A percentile compares a stretch with the other conserved stretches of the same genome.
These are phyloP conservation scores for Acanthosepion pharaonis DNA, from an alignment of 2,888 invertebrate species.

Conservation along the genomic window DNA sequence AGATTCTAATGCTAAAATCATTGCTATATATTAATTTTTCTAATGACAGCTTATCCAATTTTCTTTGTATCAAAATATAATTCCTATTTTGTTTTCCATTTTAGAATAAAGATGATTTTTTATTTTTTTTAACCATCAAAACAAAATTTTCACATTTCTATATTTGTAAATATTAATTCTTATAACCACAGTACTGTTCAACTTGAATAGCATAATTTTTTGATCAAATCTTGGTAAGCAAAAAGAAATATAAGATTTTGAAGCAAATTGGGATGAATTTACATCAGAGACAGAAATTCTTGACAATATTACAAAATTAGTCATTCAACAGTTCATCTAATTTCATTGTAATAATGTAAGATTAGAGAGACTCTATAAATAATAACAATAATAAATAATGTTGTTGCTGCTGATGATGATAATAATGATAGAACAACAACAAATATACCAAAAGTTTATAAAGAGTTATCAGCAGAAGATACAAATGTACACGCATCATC, in stretches of 20 bases:
- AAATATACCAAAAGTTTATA: not conserved
- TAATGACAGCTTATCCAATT: not conserved
- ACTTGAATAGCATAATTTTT: no score
- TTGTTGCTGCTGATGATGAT: no score
- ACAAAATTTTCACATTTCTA: not conserved
- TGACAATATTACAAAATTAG: not conserved
- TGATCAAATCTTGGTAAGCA: not conserved
- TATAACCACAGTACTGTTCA: no score
- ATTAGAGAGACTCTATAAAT: not conserved
- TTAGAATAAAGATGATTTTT: not conserved
- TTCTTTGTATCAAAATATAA: conserved; percentile 6
- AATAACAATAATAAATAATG: not conserved
- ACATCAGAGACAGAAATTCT: not conserved
- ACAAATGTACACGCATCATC: no score
- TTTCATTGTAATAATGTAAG: not conserved
- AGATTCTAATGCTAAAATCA: no score
- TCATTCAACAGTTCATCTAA: not conserved
- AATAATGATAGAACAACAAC: not conserved
- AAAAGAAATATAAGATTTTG: not conserved
- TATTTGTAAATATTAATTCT: not conserved
- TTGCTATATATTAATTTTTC: not conserved
- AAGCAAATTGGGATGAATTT: not conserved
- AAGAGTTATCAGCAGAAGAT: no score
- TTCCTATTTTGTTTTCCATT: not conserved
- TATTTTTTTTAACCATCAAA: not conserved